Conservation (phyloP, 2,888 invertebrate species). For the Cerastis rubricosa region DNA sequence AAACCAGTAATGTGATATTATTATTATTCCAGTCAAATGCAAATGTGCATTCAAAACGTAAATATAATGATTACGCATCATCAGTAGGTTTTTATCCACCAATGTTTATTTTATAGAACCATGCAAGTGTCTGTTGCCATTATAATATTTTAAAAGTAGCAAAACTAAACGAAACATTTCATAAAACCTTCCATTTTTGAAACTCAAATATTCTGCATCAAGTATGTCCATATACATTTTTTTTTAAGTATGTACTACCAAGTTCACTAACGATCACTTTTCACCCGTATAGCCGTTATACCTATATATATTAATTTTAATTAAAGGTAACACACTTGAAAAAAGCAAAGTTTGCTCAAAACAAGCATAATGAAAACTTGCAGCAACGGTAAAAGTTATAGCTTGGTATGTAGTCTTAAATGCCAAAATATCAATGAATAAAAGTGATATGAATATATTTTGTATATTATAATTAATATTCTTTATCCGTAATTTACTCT, state of each 20-base stretch:
- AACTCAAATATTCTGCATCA: not conserved
- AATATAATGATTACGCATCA: not conserved
- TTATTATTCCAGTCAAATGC: not conserved
- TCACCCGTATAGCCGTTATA: too few relatives aligned
- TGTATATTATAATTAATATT: slow-evolving; percentile 28
- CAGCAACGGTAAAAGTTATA: slow-evolving; percentile 13
- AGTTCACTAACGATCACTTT: too few relatives aligned
- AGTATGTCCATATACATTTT: not conserved
- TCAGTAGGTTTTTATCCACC: not conserved
- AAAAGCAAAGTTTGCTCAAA: slow-evolving; percentile 70
- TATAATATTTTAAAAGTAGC: not conserved
- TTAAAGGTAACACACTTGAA: slow-evolving; percentile 67
- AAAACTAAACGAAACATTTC: not conserved
- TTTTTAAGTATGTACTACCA: not conserved
- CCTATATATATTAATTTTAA: slow-evolving; percentile 3
- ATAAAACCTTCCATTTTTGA: not conserved
- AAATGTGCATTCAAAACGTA: not conserved
- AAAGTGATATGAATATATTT: slow-evolving; percentile 11
- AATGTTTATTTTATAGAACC: not conserved
- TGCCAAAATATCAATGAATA: not conserved
- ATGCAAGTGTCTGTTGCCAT: not conserved
- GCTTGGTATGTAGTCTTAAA: not conserved
- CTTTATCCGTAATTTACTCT: not conserved
- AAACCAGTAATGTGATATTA: slow-evolving; percentile 20
- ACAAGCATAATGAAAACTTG: slow-evolving; percentile 17